phyloP scores from a whole-genome alignment of 2,113 vertebrate species.

The Galeopterus variegatus region DNA sequence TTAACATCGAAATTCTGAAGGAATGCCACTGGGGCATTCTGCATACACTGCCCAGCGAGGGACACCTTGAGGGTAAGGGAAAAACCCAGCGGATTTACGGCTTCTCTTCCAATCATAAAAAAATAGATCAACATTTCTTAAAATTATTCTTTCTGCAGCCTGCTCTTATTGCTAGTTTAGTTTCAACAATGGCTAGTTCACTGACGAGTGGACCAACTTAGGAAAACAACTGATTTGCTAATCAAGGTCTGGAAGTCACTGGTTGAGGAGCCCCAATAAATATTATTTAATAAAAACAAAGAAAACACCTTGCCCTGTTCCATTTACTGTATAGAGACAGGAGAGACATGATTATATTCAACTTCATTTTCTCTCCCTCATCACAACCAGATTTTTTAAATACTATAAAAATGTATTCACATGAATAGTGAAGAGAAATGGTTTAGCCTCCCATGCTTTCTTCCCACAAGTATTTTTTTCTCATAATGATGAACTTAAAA shows the following conservation, averaged over 20 bases:
- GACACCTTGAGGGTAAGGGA: slow-evolving; percentile 88
- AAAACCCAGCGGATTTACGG: rapidly evolving
- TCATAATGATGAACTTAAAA: neutral
- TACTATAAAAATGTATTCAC: neutral
- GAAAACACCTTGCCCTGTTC: neutral
- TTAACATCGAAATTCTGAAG: slow-evolving; percentile 89
- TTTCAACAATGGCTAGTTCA: no score
- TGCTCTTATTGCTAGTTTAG: neutral
- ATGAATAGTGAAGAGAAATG: neutral
- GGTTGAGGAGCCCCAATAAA: neutral
- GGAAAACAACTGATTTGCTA: neutral
- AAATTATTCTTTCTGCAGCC: neutral
- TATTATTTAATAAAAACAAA: neutral
- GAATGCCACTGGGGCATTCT: slow-evolving; percentile 92
- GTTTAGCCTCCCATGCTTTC: neutral
- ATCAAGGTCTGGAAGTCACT: neutral
- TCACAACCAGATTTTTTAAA: neutral
- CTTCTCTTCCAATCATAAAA: neutral
- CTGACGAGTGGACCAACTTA: rapidly evolving
- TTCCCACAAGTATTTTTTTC: neutral
- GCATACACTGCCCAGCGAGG: slow-evolving; percentile 91
- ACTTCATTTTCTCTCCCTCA: neutral
- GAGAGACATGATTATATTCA: neutral
- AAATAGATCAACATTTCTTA: rapidly evolving
- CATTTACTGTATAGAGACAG: neutral